Evolutionary conservation across 2,113 vertebrate genomes (phyloP).

Genomic region (Casuarius casuarius): DNA sequence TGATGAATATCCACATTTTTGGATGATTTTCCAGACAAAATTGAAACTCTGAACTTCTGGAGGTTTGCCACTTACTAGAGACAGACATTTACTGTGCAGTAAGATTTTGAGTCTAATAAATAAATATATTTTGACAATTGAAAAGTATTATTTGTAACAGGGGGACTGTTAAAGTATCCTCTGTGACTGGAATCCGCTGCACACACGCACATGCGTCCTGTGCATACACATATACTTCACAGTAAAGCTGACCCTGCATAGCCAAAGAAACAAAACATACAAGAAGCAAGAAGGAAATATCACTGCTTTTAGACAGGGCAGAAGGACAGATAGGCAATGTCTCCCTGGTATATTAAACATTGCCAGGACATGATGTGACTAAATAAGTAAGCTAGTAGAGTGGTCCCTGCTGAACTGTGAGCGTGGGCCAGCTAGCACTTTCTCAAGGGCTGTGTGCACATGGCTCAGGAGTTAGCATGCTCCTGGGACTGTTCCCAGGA

Average conservation of each 20-base stretch:
- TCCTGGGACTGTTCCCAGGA: background rate
- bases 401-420: background rate
- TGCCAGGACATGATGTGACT: background rate
- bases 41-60: background rate
- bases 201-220: background rate
- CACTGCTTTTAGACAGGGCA: background rate
- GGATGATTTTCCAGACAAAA: constrained; percentile 11
- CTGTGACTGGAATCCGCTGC: background rate
- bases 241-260: background rate
- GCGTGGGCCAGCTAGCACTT: background rate
- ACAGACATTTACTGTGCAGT: background rate
- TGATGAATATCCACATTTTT: background rate
- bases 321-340: background rate
- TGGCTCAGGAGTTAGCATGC: background rate
- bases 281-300: background rate
- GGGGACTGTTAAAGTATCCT: background rate
- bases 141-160: background rate
- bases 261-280: background rate
- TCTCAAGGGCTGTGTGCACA: background rate
- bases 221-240: background rate
- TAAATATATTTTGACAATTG: background rate
- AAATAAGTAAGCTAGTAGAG: background rate
- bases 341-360: background rate
- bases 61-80: background rate
- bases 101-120: background rate